These are phyloP conservation scores for Athripsodes cinereus DNA, from an alignment of 2,888 invertebrate species.

Conservation along the genomic window DNA sequence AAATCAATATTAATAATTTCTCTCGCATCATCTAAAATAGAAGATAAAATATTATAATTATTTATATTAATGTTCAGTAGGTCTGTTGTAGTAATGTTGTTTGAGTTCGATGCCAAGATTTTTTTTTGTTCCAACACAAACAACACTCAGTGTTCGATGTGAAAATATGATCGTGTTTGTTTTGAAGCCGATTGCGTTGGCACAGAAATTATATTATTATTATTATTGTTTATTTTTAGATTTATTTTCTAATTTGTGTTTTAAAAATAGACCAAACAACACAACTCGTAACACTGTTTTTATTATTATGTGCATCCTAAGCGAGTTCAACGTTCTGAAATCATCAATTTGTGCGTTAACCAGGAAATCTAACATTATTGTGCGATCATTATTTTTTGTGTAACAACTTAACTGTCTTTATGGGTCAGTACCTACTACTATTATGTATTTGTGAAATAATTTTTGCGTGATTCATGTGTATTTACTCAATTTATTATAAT, in stretches of 20 bases:
- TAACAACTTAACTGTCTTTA: no score
- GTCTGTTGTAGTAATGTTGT: not conserved
- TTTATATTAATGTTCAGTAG: no score
- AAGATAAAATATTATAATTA: not conserved
- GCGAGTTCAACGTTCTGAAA: not conserved
- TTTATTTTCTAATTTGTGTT: not conserved
- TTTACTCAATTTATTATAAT: no score
- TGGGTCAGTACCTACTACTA: no score
- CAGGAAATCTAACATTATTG: no score
- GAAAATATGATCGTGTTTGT: not conserved
- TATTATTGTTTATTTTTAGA: not conserved
- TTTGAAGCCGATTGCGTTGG: not conserved
- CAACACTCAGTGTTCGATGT: not conserved
- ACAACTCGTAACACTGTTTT: not conserved
- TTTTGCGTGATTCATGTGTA: no score
- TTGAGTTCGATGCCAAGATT: not conserved
- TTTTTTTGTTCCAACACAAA: not conserved
- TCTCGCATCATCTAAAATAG: not conserved
- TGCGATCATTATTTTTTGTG: no score
- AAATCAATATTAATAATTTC: no score
- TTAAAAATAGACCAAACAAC: conserved; percentile 1
- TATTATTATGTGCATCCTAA: not conserved
- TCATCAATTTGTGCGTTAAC: not conserved
- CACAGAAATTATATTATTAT: not conserved
- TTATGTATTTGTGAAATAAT: no score